A percentile compares a stretch with the other conserved stretches of the same genome.
phyloP scores from a whole-genome alignment of 1,140 invertebrate species.

The Condylostylus longicornis region DNA sequence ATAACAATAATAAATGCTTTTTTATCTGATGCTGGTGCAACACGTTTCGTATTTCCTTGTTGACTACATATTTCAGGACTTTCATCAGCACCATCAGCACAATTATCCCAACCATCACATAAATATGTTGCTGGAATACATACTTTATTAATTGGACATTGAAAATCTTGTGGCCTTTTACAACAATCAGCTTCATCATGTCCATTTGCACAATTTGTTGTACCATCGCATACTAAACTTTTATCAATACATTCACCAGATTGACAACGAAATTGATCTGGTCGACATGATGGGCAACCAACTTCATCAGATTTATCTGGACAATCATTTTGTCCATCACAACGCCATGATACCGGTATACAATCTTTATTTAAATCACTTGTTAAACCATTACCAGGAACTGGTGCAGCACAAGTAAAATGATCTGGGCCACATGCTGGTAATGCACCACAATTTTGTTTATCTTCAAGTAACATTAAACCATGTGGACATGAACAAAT shows the following conservation, averaged over 20 bases:
- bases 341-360: slow-evolving; percentile 65
- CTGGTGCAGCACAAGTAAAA: slow-evolving; percentile 53
- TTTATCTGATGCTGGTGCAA: slow-evolving; percentile 32
- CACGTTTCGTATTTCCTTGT: slow-evolving; percentile 18
- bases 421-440: slow-evolving; percentile 61
- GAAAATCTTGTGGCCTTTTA: slow-evolving; percentile 42
- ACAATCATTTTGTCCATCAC: slow-evolving; percentile 45
- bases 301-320: slow-evolving; percentile 65
- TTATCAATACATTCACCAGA: slow-evolving; percentile 64
- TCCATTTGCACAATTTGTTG: slow-evolving; percentile 53
- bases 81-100: slow-evolving; percentile 59
- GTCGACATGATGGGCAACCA: slow-evolving; percentile 46
- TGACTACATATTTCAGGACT: slow-evolving; percentile 39
- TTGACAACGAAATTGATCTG: slow-evolving; percentile 55
- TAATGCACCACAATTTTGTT: slow-evolving; percentile 48
- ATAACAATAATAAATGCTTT: slow-evolving; percentile 34
- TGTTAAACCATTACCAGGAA: slow-evolving; percentile 15
- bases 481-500: slow-evolving; percentile 66
- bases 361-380: slow-evolving; percentile 45
- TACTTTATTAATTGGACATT: slow-evolving; percentile 40
- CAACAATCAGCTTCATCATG: slow-evolving; percentile 49
- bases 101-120: slow-evolving; percentile 55
- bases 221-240: slow-evolving; percentile 52
- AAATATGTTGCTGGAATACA: slow-evolving; percentile 43
- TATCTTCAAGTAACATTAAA: slow-evolving; percentile 51